Percentiles rank a stretch among this genome's conserved stretches.
These are phyloP conservation scores for Lypha dubia DNA, from an alignment of 2,888 invertebrate genomes.

Conservation along the genomic window DNA sequence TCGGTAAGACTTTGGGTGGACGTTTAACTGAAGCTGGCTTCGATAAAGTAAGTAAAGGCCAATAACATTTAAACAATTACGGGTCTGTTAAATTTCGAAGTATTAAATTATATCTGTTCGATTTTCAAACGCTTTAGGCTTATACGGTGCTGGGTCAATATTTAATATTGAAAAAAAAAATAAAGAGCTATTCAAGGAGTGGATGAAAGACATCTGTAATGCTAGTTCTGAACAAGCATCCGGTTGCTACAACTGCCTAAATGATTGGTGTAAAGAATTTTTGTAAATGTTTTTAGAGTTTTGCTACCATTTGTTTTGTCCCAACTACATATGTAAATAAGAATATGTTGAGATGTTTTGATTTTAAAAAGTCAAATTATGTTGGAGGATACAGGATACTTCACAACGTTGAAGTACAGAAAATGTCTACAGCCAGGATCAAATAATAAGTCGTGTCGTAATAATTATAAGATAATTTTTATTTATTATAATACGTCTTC, in stretches of 20 bases:
- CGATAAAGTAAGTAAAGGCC: conserved; percentile 91
- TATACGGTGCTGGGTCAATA: conserved; percentile 98
- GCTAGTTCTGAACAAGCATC: conserved; percentile 96
- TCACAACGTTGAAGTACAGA: no score
- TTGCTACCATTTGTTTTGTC: conserved; percentile 31
- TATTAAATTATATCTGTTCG: not conserved
- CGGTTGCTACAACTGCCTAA: conserved; percentile 97
- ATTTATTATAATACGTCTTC: no score
- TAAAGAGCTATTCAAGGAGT: conserved; percentile 96
- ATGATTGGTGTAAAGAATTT: conserved; percentile 99
- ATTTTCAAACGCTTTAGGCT: conserved; percentile 87
- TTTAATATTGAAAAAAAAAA: conserved; percentile 97
- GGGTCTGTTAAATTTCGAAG: no score
- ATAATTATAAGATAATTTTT: no score
- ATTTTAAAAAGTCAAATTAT: no score
- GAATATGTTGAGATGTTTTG: no score
- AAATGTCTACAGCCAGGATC: no score
- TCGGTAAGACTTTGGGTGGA: conserved; percentile 96
- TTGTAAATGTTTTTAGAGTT: conserved; percentile 86
- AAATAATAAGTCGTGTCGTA: no score
- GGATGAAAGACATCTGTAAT: conserved; percentile 97
- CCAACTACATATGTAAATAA: not conserved
- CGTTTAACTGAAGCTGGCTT: conserved; percentile 94
- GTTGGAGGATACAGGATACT: no score
- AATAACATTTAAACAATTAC: no score